Evolutionary conservation across 2,113 vertebrate genomes (phyloP), one percentile per base, ranked within the genome.

Genomic region (Amblyopsis rosae): DNA sequence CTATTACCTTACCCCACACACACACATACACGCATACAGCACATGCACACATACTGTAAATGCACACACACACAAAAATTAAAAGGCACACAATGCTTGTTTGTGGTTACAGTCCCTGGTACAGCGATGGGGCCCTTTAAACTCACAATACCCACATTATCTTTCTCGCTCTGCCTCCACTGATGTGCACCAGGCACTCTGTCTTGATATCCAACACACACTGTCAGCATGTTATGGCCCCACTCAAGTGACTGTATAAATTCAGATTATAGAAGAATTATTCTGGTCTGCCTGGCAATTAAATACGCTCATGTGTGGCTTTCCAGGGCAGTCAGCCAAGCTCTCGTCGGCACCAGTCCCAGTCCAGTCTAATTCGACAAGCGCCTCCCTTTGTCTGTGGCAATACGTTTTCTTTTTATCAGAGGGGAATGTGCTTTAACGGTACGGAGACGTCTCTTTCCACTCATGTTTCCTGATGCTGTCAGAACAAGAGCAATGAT

Each of bases 241-340:
- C 63, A 80, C 85, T 87, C 84, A 82, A 85, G 80, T 70, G 73
- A 82, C 80, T 84, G 81, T 87, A 84, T 89, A 86, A 89, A 89
- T 90, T 88, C 81, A 85, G 82, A 87, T 88, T 88, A 93, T 92
- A 91, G 90, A 93, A 92, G 89, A 94, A 95, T 96, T 95, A 93
- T 93, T 94, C 92, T 92, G 93, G 93, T 94, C 93, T 94, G 93
- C 91, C 91, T 94, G 90, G 90, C 93, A 95, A 96, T 95, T 94
- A 93, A 95, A 94, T 90, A 89, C 82, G 81, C 92, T 95, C 90
- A 94, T 93, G 92, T 95, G 95, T 92, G 94, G 94, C 91, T 96
- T 96, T 93, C 79, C 79, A 91, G 89, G 93, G 93, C 93, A 92
- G 87, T 82, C 85, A 82, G 93, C 94, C 95, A 96, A 93, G 90